Evolutionary conservation across 2,888 invertebrate genomes (phyloP).

Genomic region (Dicyrtoma fusca): DNA sequence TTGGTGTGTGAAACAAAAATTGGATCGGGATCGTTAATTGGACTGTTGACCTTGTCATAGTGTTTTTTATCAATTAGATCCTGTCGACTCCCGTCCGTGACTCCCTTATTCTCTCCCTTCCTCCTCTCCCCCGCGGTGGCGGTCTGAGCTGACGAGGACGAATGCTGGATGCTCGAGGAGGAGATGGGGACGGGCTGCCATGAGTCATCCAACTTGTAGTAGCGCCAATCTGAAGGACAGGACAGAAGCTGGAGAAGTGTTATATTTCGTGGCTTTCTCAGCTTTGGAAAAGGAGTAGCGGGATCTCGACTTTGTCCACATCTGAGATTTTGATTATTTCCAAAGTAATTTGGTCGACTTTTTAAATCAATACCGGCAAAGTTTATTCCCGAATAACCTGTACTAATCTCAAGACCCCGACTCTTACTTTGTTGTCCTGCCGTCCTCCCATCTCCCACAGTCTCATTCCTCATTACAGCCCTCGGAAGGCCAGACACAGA

Average conservation of each 20-base stretch:
- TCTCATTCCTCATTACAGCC: neutral
- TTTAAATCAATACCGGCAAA: slow-evolving; percentile 35
- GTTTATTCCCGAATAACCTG: slow-evolving; percentile 39
- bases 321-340: slow-evolving; percentile 35
- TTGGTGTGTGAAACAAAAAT: neutral
- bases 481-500: neutral
- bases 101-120: neutral
- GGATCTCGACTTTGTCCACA: slow-evolving; percentile 25
- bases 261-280: slow-evolving; percentile 22
- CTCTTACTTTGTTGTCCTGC: neutral
- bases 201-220: slow-evolving; percentile 33
- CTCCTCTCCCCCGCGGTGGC: neutral
- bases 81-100: slow-evolving; percentile 3
- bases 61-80: slow-evolving; percentile 6
- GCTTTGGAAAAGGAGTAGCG: neutral
- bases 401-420: slow-evolving; percentile 32
- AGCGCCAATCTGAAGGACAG: slow-evolving; percentile 36
- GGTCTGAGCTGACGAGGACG: neutral
- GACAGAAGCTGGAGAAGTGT: slow-evolving; percentile 40
- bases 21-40: slow-evolving; percentile 18
- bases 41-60: slow-evolving; percentile 5
- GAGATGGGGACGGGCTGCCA: slow-evolving; percentile 27
- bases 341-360: slow-evolving; percentile 36
- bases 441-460: neutral
- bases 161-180: neutral